These are phyloP conservation scores for Siniperca chuatsi DNA, from an alignment of 2,113 vertebrate species.

Conservation along the genomic window DNA sequence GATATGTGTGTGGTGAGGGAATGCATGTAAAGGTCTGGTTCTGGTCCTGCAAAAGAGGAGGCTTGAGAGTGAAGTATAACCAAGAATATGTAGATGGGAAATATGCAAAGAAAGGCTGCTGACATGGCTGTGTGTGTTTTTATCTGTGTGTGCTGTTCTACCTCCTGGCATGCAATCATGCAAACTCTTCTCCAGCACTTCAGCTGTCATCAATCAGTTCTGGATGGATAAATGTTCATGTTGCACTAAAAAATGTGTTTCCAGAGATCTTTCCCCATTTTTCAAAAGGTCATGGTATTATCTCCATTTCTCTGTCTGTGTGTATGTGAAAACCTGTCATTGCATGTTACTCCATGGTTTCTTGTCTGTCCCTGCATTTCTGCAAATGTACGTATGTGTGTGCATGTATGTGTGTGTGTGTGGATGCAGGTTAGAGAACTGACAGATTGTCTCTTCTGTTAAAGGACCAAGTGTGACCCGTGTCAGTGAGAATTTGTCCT, in stretches of 20 bases:
- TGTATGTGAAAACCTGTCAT: neutral
- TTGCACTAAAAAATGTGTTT: neutral
- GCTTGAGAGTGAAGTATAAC: neutral
- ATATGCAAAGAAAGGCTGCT: conserved; percentile 43
- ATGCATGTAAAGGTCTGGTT: neutral
- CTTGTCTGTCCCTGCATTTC: neutral
- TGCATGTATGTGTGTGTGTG: neutral
- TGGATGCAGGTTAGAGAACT: neutral
- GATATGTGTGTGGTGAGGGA: neutral
- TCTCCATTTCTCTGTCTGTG: neutral
- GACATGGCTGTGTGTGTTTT: conserved; percentile 15
- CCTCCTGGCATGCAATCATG: conserved; percentile 1
- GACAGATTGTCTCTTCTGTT: neutral
- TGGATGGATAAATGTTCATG: neutral
- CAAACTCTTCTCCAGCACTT: conserved; percentile 4
- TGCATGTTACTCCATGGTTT: neutral
- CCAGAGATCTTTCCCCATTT: neutral
- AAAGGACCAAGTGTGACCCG: conserved; percentile 15
- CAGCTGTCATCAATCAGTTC: conserved; percentile 10
- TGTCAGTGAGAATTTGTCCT: conserved; percentile 19
- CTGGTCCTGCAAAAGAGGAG: neutral
- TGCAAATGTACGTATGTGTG: too few species aligned
- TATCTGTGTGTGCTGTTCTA: neutral
- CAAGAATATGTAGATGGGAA: conserved; percentile 15
- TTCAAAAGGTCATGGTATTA: neutral